Evolutionary conservation across 2,797 vertebrate genomes (phyloP), one percentile per base, ranked within the genome.

Genomic region (Lepilemur ruficaudatus): DNA sequence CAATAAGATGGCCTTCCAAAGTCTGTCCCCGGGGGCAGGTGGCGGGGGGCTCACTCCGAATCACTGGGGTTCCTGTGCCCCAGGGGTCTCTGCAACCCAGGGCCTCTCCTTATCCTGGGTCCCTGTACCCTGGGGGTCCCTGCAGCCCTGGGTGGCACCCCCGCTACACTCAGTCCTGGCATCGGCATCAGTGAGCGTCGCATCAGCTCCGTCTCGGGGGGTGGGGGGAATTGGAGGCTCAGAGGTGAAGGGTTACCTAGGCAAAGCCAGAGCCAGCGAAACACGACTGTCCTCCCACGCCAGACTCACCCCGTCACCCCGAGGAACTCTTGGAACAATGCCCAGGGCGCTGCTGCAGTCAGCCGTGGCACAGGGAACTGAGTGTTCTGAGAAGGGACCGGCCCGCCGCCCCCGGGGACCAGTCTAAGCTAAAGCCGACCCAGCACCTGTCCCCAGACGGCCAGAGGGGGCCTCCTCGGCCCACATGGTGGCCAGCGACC

Each of bases 261-360:
- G 11, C 23, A 17, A n/a, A 20, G 23, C 50, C 59, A 32, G 25
- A 48, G 38, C n/a, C 28, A 5, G n/a, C 13, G 2, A 3, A 23
- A 48, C 1, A 1, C 23, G 41, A 30, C 70, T 2, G 0, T 65
- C 7, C 23, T 25, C 6, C 59, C 22, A 11, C 25, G 1, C 3
- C 25, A 7, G 38, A 30, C 4, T 32, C 22, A 14, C 25, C 2
- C 2, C 12, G 2, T n/a, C 5, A 5, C 48, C 43, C 41, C 32
- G 0, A 0, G 0, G 28, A 8, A 18, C 4, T 8, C 43, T 55
- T 0, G 2, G 4, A 0, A 35, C 61, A 10, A 5, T 0, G 17
- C 63, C 1, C 1, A 2, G 10, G 55, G 30, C 0, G 0, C 25
- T 15, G 43, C 32, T 41, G 15, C 9, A 78, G 15, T 69, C 32